Percentiles rank a stretch among this genome's conserved stretches.
phyloP scores from a whole-genome alignment of 2,113 vertebrate genomes.

The Ophthalmolycus amberensis region DNA sequence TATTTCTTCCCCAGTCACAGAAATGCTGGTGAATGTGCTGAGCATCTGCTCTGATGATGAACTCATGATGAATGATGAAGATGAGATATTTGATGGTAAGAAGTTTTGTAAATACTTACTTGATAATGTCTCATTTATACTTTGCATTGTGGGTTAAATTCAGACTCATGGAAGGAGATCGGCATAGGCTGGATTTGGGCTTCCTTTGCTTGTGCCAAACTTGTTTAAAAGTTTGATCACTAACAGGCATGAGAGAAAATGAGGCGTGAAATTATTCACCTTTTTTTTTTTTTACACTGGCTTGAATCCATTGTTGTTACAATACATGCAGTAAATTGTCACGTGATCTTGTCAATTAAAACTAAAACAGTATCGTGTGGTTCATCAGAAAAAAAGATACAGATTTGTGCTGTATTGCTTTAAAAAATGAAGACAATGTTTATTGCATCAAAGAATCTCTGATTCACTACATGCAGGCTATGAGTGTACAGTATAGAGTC shows the following conservation, averaged over 20 bases:
- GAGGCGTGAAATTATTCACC: background rate
- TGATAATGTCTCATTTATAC: conserved; percentile 1
- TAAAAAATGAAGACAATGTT: background rate
- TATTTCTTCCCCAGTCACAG: conserved; percentile 80
- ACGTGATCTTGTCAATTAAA: background rate
- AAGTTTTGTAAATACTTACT: background rate
- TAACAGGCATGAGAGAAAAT: background rate
- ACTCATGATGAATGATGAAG: conserved; percentile 87
- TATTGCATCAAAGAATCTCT: background rate
- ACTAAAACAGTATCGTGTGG: background rate
- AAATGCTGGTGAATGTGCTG: conserved; percentile 88
- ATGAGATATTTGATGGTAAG: conserved; percentile 87
- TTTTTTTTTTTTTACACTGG: background rate
- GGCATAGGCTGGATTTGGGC: background rate
- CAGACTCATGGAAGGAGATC: conserved; percentile 3
- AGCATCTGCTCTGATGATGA: conserved; percentile 89
- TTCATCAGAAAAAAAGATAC: background rate
- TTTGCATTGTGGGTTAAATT: conserved; percentile 4
- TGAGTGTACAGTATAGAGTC: background rate
- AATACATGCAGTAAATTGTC: background rate
- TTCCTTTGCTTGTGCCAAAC: background rate
- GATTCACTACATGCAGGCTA: background rate
- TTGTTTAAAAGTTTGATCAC: background rate
- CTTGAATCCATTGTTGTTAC: background rate
- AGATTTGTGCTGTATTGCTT: background rate